phyloP scores from a whole-genome alignment of 2,797 vertebrate genomes.

The Fratercula arctica region DNA sequence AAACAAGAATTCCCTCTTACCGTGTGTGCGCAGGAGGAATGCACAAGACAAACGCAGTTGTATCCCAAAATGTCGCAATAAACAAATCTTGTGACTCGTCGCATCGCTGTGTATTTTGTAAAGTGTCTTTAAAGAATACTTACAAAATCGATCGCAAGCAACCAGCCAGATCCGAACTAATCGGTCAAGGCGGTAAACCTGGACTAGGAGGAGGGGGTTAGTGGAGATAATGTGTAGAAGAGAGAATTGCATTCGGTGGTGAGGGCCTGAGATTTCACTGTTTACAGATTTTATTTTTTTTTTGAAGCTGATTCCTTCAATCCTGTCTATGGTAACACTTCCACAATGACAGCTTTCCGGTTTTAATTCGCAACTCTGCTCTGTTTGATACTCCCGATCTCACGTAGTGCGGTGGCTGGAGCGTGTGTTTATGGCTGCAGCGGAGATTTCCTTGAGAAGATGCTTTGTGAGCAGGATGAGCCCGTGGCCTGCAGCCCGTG shows the following conservation, averaged over 20 bases:
- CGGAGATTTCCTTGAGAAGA: background rate
- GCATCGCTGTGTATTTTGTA: slow-evolving; percentile 67
- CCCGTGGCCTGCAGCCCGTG: background rate
- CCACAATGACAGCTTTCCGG: background rate
- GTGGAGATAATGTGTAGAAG: background rate
- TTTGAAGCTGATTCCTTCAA: rapidly evolving
- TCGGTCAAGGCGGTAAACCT: background rate
- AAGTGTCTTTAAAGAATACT: background rate
- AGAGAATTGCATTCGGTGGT: background rate
- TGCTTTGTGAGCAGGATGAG: background rate
- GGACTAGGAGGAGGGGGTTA: background rate
- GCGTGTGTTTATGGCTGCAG: rapidly evolving
- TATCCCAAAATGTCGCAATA: slow-evolving; percentile 39
- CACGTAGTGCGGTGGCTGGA: background rate
- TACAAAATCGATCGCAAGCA: background rate
- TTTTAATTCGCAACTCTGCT: background rate
- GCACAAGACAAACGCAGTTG: background rate
- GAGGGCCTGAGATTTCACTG: background rate
- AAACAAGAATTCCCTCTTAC: slow-evolving; percentile 42
- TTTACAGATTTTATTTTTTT: background rate
- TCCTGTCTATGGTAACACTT: rapidly evolving
- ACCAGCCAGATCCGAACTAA: background rate
- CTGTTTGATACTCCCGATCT: background rate
- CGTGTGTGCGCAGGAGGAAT: slow-evolving; percentile 35
- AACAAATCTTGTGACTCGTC: slow-evolving; percentile 21